phyloP scores from a whole-genome alignment of 2,797 vertebrate species.

The Phrynocephalus vlangalii region DNA sequence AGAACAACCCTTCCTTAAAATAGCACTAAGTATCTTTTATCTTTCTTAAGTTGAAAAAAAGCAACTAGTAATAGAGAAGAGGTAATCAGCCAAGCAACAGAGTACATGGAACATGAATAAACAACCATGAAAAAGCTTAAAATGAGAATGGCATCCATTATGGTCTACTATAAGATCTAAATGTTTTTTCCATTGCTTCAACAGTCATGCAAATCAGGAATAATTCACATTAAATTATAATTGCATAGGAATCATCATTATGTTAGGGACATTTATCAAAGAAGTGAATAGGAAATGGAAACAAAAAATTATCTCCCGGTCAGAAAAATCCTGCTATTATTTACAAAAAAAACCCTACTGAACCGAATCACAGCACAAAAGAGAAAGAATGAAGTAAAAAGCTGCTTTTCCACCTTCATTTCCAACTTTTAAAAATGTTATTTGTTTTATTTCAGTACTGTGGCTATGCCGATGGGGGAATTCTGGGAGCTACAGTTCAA shows the following conservation, averaged over 20 bases:
- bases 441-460: neutral
- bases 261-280: constrained; percentile 20
- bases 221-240: constrained; percentile 36
- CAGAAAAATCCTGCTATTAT: neutral
- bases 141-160: constrained; percentile 25
- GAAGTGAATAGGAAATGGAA: neutral
- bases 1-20: neutral
- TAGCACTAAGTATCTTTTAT: neutral
- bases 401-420: neutral
- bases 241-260: constrained; percentile 26
- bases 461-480: no score
- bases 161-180: neutral
- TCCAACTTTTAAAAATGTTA: neutral
- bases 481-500: no score
- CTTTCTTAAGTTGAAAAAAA: constrained; percentile 8
- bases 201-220: constrained; percentile 5
- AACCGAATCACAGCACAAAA: neutral
- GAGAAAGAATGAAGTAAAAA: neutral
- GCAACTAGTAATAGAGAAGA: neutral
- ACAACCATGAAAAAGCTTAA: neutral
- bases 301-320: neutral
- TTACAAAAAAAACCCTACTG: neutral
- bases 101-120: neutral
- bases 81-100: neutral
- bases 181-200: constrained; percentile 8